Conservation (phyloP, 2,888 invertebrate species). For the Conomelus anceps region DNA sequence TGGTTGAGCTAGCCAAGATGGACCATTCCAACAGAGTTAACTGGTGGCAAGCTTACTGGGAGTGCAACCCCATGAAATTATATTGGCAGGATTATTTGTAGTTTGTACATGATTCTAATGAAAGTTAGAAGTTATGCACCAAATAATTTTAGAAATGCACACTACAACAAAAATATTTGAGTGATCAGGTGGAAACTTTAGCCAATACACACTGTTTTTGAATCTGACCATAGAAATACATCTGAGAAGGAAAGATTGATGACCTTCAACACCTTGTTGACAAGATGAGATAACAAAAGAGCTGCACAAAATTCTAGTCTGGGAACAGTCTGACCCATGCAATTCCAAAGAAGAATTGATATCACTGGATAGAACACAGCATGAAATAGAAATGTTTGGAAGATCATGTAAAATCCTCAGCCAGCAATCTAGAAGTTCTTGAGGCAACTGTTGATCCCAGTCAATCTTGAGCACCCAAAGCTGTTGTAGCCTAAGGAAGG, state of each 20-base stretch:
- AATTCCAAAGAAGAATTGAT: neutral
- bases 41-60: neutral
- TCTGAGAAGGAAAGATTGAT: constrained; percentile 27
- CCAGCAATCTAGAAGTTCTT: neutral
- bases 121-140: constrained; percentile 2
- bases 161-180: neutral
- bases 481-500: neutral
- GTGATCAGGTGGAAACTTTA: constrained; percentile 26
- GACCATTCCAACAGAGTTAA: constrained; percentile 32
- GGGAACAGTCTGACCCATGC: constrained; percentile 25
- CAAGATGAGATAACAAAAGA: constrained; percentile 22
- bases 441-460: neutral
- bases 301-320: constrained; percentile 32
- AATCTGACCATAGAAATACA: constrained; percentile 28
- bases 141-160: neutral
- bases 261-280: constrained; percentile 30
- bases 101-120: constrained; percentile 35
- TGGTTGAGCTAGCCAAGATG: constrained; percentile 25
- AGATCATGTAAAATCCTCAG: neutral
- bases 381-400: neutral
- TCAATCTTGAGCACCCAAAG: neutral
- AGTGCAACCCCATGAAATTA: constrained; percentile 15
- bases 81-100: constrained; percentile 36
- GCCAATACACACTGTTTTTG: constrained; percentile 31
- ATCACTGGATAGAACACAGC: neutral